Base-by-base conservation (phyloP, 2,888 invertebrate species). In the Drosophila recens region DNA sequence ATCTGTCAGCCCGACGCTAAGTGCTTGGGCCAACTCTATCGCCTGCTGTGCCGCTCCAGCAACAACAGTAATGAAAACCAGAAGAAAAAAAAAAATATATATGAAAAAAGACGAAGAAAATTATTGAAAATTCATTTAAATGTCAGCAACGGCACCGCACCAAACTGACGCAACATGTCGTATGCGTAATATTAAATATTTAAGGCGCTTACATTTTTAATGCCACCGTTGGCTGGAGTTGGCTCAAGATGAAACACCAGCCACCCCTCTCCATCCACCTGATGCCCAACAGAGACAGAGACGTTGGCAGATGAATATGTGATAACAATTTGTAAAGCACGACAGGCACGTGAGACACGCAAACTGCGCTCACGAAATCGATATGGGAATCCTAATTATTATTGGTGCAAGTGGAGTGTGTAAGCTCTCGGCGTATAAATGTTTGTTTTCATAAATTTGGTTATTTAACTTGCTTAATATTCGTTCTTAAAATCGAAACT, bases 91-190 rank as follows among this genome's bases (percentile, higher is more conserved):
- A 40, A 13, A 49, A 34, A n/a, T n/a, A n/a, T n/a, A 34, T 23
- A 48, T 34, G 30, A 40, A 53, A 38, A 62, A 51, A 27, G 42
- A 46, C 20, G 48, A 54, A n/a, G 11, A 58, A 79, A 87, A 87
- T 87, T 87, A 83, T 87, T 87, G 85, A 81, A 83, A 84, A 87
- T 79, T 83, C 87, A 84, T 87, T 83, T 87, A 82, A 83, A 87
- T 83, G 87, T 84, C 82, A 87, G 73, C 40, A 56, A 67, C 38
- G 13, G 43, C 62, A 69, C 17, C 40, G 51, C 42, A 42, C 15
- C 27, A 59, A 82, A 80, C 61, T 70, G 79, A 68, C 75, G 68
- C 79, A 81, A 81, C 79, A 83, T 83, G 87, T 82, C 87, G 84
- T 87, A 84, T 83, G 79, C 82, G 87, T 79, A 72, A 73, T 83